phyloP scores from a whole-genome alignment of 2,888 invertebrate genomes.

The Drosophila stalkeri region DNA sequence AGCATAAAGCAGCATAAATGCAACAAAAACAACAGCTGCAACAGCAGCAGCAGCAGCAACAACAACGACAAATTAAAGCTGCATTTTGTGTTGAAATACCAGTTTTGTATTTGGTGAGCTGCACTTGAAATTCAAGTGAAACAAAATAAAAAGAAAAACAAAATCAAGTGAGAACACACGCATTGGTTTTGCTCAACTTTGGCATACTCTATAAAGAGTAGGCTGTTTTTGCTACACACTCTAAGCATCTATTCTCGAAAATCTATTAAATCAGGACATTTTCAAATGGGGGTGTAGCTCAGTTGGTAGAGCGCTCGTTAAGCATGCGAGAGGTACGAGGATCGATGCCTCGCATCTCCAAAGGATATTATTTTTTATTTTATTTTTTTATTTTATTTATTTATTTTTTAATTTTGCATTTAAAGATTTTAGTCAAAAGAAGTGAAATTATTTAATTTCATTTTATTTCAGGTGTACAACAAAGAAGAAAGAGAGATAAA shows the following conservation, averaged over 20 bases:
- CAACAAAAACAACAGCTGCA: conserved; percentile 43
- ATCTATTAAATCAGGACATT: background rate
- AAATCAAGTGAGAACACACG: background rate
- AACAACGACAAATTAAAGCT: conserved; percentile 60
- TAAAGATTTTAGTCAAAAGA: too few relatives aligned
- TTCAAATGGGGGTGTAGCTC: conserved; percentile 1
- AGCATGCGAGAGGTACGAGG: conserved; percentile 7
- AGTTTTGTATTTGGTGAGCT: conserved; percentile 76
- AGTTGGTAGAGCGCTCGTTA: conserved; percentile 5
- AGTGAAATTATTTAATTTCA: too few relatives aligned
- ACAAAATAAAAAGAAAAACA: conserved; percentile 20
- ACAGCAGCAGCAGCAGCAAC: conserved; percentile 30
- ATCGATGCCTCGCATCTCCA: conserved; percentile 8
- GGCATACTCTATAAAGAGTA: conserved; percentile 16
- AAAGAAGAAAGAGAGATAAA: too few relatives aligned
- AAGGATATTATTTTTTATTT: background rate
- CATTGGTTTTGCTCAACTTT: background rate
- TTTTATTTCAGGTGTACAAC: too few relatives aligned
- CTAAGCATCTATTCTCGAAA: background rate
- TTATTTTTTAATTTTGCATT: too few relatives aligned
- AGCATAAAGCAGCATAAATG: conserved; percentile 73
- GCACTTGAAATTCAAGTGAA: conserved; percentile 66
- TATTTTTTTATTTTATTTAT: background rate
- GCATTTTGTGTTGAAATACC: conserved; percentile 78
- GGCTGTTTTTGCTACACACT: background rate